These are phyloP conservation scores for Prorops nasuta DNA, from an alignment of 1,140 invertebrate species.

Conservation along the genomic window DNA sequence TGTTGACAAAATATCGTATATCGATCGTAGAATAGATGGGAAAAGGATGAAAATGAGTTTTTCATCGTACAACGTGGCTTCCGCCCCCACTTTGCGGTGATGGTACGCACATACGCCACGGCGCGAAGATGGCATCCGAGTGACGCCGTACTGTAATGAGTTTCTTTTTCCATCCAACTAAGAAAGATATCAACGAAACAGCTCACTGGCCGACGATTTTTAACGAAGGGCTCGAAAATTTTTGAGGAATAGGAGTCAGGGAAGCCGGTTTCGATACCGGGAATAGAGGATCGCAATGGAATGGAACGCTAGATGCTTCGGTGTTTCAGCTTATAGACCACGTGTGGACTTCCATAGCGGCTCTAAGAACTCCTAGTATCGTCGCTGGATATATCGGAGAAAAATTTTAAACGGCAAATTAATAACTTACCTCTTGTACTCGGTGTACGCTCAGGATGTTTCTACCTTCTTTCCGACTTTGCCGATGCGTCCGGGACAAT, in stretches of 20 bases:
- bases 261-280: too few species aligned
- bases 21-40: too few species aligned
- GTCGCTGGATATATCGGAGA: not conserved
- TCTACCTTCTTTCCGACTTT: constrained; percentile 15
- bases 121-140: constrained; percentile 53
- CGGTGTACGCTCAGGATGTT: constrained; percentile 3
- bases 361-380: too few species aligned
- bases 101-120: constrained; percentile 35
- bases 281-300: too few species aligned
- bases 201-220: too few species aligned
- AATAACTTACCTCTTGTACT: constrained; percentile 23
- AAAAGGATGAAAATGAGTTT: constrained; percentile 14
- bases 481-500: constrained; percentile 26
- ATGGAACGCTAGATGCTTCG: too few species aligned
- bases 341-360: constrained; percentile 33
- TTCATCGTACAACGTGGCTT: constrained; percentile 38
- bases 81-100: constrained; percentile 28
- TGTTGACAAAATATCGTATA: too few species aligned
- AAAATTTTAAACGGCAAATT: constrained; percentile 1
- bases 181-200: constrained; percentile 7
- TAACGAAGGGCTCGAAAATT: too few species aligned
- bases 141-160: constrained; percentile 41
- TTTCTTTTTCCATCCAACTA: constrained; percentile 8
- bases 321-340: too few species aligned
- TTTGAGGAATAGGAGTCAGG: too few species aligned